Percentiles rank a stretch among this genome's conserved stretches.
phyloP scores from a whole-genome alignment of 2,113 vertebrate genomes.

The Arothron firmamentum region DNA sequence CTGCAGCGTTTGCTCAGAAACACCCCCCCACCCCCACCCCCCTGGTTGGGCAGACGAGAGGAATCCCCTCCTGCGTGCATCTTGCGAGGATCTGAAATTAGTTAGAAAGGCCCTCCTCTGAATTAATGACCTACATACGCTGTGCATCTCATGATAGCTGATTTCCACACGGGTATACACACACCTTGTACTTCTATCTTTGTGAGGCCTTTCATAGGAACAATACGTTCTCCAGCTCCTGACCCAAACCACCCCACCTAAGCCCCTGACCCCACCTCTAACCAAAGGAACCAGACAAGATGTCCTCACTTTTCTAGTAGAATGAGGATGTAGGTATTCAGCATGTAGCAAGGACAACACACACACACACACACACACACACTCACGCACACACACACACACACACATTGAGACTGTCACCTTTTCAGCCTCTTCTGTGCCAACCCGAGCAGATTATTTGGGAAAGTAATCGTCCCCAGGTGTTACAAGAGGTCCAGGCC shows the following conservation, averaged over 20 bases:
- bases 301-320: too few species aligned
- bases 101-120: constrained; percentile 47
- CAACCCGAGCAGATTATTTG: constrained; percentile 49
- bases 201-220: not conserved
- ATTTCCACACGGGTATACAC: constrained; percentile 20
- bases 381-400: not conserved
- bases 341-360: too few species aligned
- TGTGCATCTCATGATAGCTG: constrained; percentile 16
- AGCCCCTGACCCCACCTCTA: not conserved
- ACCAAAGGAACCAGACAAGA: too few species aligned
- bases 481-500: constrained; percentile 52
- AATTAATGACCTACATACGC: constrained; percentile 59
- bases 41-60: constrained; percentile 39
- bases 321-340: too few species aligned
- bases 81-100: constrained; percentile 43
- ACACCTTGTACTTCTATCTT: not conserved
- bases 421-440: constrained; percentile 9
- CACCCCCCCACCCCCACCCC: constrained; percentile 39
- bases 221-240: too few species aligned
- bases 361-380: constrained; percentile 1
- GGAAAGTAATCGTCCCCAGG: constrained; percentile 53
- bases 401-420: constrained; percentile 3
- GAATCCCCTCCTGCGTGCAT: constrained; percentile 27
- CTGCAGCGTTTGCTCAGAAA: constrained; percentile 35
- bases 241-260: not conserved